Base-by-base conservation (phyloP, 2,113 vertebrate species). In the Chascanopsetta lugubris region DNA sequence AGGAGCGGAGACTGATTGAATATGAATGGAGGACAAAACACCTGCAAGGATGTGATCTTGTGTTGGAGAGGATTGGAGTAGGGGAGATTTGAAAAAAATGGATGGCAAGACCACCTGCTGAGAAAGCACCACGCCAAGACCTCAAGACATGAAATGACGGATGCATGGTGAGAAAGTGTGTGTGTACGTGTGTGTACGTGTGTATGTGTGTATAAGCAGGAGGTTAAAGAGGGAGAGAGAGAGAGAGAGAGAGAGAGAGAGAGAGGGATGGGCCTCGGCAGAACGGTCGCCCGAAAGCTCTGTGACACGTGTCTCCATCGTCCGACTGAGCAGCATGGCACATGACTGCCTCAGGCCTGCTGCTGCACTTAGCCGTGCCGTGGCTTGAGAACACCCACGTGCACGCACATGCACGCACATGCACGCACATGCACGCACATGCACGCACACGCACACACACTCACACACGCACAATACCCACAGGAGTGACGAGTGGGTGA, bases 281-380 rank as follows among this genome's bases (percentile, higher is more conserved):
- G 48, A 80, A 72, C 71, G 42, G 67, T 51, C 60, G 71, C 65
- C 7, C 57, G 36, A 70, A 76, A 78, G 59, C 66, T 60, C 40
- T 55, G 58, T 6, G 56, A 77, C 71, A 84, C 75, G 84, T 88
- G 80, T 64, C 75, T 75, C 32, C 8, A 10, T 48, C 27, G 20
- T 82, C 76, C 20, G 9, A 59, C 65, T 43, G 57, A 81, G 70
- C 75, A 45, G 60, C 54, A 59, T 7, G 11, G 62, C 85, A 30
- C 83, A 86, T 69, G 69, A 81, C 58, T 9, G 70, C 86, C 74
- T 63, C 34, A 65, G 64, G 80, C n/a, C n/a, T n/a, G 67, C 61
- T 2, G 30, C 75, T 70, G 66, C 65, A 75, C 47, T 77, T 69
- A 63, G 64, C 80, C 66, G 70, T 69, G 79, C 70, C 73, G 78